phyloP scores from a whole-genome alignment of 2,888 invertebrate genomes.

The Folsomia manolachei region DNA sequence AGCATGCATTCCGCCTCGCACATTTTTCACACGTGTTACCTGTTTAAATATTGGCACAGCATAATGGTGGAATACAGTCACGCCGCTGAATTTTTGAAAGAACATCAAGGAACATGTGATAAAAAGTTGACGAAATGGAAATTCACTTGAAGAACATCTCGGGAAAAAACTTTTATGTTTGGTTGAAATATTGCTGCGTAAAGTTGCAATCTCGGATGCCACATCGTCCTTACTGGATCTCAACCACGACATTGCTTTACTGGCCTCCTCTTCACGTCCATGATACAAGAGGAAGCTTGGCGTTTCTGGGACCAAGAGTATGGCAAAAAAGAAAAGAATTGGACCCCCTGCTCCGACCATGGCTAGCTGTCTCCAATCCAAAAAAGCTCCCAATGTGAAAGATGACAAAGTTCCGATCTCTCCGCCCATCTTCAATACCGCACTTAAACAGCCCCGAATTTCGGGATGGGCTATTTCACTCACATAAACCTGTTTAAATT shows the following conservation, averaged over 20 bases:
- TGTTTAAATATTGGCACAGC: conserved; percentile 81
- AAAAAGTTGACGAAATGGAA: conserved; percentile 53
- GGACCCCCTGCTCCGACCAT: conserved; percentile 75
- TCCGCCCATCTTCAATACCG: conserved; percentile 78
- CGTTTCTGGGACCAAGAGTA: conserved; percentile 81
- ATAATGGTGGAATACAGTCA: conserved; percentile 80
- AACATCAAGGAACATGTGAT: conserved; percentile 85
- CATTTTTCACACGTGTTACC: too few relatives aligned
- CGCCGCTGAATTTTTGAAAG: conserved; percentile 73
- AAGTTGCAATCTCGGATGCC: conserved; percentile 68
- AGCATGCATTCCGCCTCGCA: too few relatives aligned
- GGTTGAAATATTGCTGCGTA: conserved; percentile 64
- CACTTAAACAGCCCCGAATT: conserved; percentile 80
- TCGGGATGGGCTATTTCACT: conserved; percentile 86
- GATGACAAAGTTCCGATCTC: conserved; percentile 75
- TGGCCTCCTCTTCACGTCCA: conserved; percentile 70
- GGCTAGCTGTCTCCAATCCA: conserved; percentile 82
- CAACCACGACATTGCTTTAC: conserved; percentile 73
- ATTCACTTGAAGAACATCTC: conserved; percentile 52
- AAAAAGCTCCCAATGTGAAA: conserved; percentile 76
- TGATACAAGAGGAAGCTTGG: conserved; percentile 77
- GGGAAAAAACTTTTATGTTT: conserved; percentile 51
- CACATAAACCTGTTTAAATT: conserved; percentile 69
- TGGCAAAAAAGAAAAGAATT: conserved; percentile 68
- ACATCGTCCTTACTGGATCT: conserved; percentile 75